These are phyloP conservation scores for Argyrosomus regius DNA, from an alignment of 2,797 vertebrate genomes.

Conservation along the genomic window DNA sequence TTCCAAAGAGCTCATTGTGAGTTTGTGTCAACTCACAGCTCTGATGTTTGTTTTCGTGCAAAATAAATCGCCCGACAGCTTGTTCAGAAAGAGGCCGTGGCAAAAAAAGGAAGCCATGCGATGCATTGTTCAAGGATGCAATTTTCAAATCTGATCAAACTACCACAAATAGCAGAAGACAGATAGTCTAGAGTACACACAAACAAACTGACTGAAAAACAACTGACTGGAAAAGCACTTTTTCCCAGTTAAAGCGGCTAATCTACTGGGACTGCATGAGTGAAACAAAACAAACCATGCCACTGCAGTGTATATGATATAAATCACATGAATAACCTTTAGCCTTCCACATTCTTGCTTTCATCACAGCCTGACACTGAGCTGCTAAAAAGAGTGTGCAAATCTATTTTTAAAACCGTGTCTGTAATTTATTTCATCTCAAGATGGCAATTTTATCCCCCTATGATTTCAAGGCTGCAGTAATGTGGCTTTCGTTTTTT, in stretches of 20 bases:
- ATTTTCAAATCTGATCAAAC: constrained; percentile 56
- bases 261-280: constrained; percentile 14
- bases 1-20: constrained; percentile 60
- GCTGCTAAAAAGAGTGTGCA: constrained; percentile 70
- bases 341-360: constrained; percentile 60
- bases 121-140: constrained; percentile 42
- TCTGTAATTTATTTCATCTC: constrained; percentile 83
- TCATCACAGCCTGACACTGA: constrained; percentile 52
- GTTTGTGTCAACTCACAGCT: constrained; percentile 40
- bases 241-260: constrained; percentile 18
- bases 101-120: constrained; percentile 42
- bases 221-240: constrained; percentile 16
- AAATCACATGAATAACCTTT: constrained; percentile 59
- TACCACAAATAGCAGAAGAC: constrained; percentile 11
- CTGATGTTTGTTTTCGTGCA: constrained; percentile 41
- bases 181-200: constrained; percentile 23
- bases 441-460: constrained; percentile 71
- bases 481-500: constrained; percentile 71
- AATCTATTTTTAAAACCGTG: constrained; percentile 78
- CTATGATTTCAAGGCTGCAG: constrained; percentile 78
- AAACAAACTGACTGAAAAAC: constrained; percentile 7
- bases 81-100: constrained; percentile 4
- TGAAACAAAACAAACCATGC: constrained; percentile 31
- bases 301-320: constrained; percentile 40
- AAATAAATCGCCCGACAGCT: background rate